These are phyloP conservation scores for Nomada lathburiana DNA, from an alignment of 2,888 invertebrate species.

Conservation along the genomic window DNA sequence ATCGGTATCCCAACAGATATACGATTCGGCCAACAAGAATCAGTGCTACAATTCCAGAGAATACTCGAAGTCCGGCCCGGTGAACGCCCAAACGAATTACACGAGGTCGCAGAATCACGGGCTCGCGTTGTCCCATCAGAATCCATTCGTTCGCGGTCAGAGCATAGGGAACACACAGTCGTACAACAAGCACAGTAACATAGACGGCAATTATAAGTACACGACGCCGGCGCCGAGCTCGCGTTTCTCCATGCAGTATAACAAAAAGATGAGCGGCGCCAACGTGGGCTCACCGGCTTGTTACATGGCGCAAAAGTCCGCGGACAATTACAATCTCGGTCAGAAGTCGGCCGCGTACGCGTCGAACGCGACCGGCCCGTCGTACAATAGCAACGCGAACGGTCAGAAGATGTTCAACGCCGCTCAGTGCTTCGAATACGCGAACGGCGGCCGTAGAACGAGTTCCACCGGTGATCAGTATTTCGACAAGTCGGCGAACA, in stretches of 20 bases:
- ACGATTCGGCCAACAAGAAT: conserved; percentile 63
- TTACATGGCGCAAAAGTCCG: conserved; percentile 58
- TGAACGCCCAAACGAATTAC: conserved; percentile 59
- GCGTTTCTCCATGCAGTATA: conserved; percentile 65
- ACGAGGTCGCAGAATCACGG: conserved; percentile 65
- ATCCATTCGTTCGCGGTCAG: conserved; percentile 54
- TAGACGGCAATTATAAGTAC: conserved; percentile 61
- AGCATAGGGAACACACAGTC: conserved; percentile 49
- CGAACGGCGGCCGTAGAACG: conserved; percentile 63
- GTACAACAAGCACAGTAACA: conserved; percentile 62
- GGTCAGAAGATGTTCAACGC: conserved; percentile 45
- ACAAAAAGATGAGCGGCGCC: conserved; percentile 55
- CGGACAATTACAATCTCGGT: conserved; percentile 47
- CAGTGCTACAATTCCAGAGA: conserved; percentile 68
- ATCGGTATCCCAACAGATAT: conserved; percentile 66
- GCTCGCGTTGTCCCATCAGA: conserved; percentile 55
- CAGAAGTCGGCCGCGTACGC: conserved; percentile 47
- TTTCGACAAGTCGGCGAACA: conserved; percentile 48
- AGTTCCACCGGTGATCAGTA: conserved; percentile 56
- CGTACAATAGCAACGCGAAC: conserved; percentile 36
- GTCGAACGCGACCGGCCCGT: conserved; percentile 27
- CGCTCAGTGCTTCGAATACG: conserved; percentile 58
- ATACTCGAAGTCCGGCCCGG: conserved; percentile 63
- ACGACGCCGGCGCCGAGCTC: conserved; percentile 56
- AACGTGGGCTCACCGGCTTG: conserved; percentile 70